Evolutionary conservation across 2,113 vertebrate genomes (phyloP).

Genomic region (Seriola quinqueradiata): DNA sequence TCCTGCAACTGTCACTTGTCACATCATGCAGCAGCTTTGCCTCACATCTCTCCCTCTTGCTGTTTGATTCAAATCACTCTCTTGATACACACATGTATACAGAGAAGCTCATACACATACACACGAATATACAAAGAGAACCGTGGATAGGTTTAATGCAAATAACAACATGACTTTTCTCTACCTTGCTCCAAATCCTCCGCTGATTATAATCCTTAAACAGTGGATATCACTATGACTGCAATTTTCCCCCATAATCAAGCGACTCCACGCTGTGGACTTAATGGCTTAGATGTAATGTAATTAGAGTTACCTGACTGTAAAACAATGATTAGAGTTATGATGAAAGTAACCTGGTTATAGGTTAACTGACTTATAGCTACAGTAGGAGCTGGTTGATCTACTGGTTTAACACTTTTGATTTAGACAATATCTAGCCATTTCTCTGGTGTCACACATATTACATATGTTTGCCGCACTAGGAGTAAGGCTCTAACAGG

Average conservation of each 20-base stretch:
- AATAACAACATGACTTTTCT: neutral
- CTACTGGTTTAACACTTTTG: neutral
- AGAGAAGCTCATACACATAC: neutral
- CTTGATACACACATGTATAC: neutral
- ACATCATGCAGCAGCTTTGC: neutral
- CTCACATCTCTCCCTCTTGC: neutral
- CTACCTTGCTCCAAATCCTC: neutral
- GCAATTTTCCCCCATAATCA: neutral
- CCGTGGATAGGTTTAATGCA: neutral
- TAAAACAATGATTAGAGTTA: conserved; percentile 2
- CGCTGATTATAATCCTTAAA: neutral
- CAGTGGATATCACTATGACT: neutral
- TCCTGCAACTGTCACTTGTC: neutral
- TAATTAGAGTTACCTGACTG: neutral
- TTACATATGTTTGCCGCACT: neutral
- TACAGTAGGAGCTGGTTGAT: neutral
- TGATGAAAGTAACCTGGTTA: neutral
- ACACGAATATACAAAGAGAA: neutral
- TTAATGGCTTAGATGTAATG: conserved; percentile 10
- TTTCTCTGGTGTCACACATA: neutral
- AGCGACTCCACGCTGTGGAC: neutral
- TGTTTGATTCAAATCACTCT: conserved; percentile 32
- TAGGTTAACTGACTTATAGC: neutral
- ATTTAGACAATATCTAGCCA: neutral
- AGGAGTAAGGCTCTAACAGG: neutral